Percentiles rank a stretch among this genome's conserved stretches.
These are phyloP conservation scores for Leucosticte australis DNA, from an alignment of 2,113 vertebrate genomes.

Conservation along the genomic window DNA sequence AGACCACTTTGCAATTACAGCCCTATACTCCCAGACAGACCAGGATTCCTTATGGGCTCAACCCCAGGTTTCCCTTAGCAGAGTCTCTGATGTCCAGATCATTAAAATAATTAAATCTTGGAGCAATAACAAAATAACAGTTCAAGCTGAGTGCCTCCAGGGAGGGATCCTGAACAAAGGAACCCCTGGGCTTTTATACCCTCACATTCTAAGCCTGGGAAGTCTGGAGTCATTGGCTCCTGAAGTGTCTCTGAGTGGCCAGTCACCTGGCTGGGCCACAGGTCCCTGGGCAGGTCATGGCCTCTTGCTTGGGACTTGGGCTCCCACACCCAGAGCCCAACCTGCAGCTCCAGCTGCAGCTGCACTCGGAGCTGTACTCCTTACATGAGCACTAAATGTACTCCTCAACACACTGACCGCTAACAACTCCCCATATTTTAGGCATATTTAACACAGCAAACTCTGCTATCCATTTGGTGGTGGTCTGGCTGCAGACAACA, in stretches of 20 bases:
- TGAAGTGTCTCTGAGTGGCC: neutral
- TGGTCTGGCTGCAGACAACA: neutral
- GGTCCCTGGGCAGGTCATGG: neutral
- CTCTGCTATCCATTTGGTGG: neutral
- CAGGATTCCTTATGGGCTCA: neutral
- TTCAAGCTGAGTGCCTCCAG: neutral
- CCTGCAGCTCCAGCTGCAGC: neutral
- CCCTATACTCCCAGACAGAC: neutral
- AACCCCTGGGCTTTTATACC: neutral
- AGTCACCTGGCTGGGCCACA: neutral
- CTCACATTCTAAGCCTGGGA: neutral
- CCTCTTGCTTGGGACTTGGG: neutral
- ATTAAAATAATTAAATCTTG: neutral
- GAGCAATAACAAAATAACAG: neutral
- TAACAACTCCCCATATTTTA: neutral
- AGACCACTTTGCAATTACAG: neutral
- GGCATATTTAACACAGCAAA: neutral
- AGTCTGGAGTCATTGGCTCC: fast-evolving
- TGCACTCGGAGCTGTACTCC: neutral
- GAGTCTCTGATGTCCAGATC: neutral
- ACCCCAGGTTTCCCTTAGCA: neutral
- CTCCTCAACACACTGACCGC: neutral
- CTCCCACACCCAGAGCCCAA: neutral
- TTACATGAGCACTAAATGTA: neutral
- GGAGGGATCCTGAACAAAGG: neutral